Evolutionary conservation across 1,140 invertebrate species (phyloP), one percentile per base, ranked within the genome.

Genomic region (Dinoponera quadriceps): DNA sequence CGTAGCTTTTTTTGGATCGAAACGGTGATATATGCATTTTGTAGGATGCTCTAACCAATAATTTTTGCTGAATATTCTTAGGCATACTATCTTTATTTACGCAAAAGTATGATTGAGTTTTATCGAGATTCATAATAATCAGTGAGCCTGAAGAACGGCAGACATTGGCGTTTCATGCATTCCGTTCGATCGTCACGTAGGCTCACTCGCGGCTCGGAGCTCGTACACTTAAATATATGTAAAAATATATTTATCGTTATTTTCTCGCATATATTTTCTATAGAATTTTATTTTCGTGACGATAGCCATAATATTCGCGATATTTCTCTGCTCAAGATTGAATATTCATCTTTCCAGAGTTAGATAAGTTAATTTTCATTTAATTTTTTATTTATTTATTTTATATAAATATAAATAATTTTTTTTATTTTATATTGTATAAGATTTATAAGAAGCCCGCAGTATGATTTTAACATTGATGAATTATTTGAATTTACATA

Each of bases 171-270:
- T 1, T 54, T 27, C 9, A n/a, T n/a, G n/a, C n/a, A 14, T 44
- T 29, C 54, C 77, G 20, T 38, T 27, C 54, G 16, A 77, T 44
- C 33, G 44, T 82, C 33, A 48, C 14, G 18, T 49, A 82, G 49
- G 65, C 29, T 20, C 13, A 48, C 0, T 57, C 44, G 22, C 0
- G 7, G 44, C 20, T 3, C 25, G 5, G 54, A 49, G 22, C 49
- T 49, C 14, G 22, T 29, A 20, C n/a, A 25, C n/a, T 66, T 51
- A 13, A 9, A 59, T 25, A 69, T 69, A 51, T 25, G 63, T 73
- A 62, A 60, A 33, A 74, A 29, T n/a, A 49, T 44, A 11, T 82
- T 27, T 29, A 2, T 57, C 0, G 25, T 44, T 73, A 49, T 38
- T 81, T 60, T 0, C 2, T 80, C 22, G 27, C 62, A 33, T 20